Percentiles rank a stretch among this genome's conserved stretches.
These are phyloP conservation scores for Dicaeum eximium DNA, from an alignment of 2,113 vertebrate genomes.

Conservation along the genomic window DNA sequence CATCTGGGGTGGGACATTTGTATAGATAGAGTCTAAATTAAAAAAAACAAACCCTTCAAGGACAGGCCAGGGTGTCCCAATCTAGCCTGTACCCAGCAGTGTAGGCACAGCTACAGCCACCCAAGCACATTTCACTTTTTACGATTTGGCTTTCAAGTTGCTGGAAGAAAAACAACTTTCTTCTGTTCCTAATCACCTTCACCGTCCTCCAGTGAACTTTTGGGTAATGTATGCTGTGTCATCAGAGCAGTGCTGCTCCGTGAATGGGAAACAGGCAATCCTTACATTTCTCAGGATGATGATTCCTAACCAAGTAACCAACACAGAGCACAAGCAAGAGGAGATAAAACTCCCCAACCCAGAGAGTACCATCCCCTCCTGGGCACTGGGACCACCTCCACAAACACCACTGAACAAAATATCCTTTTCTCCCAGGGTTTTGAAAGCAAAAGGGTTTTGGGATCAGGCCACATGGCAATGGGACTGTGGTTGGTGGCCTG, in stretches of 20 bases:
- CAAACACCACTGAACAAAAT: not conserved
- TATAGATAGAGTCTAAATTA: not conserved
- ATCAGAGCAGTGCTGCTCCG: not conserved
- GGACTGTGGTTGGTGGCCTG: not conserved
- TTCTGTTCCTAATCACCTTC: conserved; percentile 1
- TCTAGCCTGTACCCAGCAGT: accelerated
- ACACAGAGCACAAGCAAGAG: not conserved
- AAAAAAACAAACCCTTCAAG: not conserved
- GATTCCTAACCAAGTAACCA: not conserved
- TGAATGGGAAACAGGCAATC: not conserved
- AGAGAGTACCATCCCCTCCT: accelerated
- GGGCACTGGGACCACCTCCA: not conserved
- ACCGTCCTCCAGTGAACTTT: not conserved
- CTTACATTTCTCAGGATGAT: not conserved
- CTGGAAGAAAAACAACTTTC: conserved; percentile 3
- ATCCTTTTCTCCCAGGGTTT: not conserved
- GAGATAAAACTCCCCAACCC: not conserved
- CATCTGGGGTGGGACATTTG: not conserved
- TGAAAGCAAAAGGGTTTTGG: not conserved
- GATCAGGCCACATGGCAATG: accelerated
- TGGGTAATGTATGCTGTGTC: conserved; percentile 19
- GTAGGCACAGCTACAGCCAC: not conserved
- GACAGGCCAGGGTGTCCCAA: not conserved
- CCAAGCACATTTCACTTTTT: not conserved
- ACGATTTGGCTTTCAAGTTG: not conserved